Conservation (phyloP, 2,888 invertebrate species). For the Tillus elongatus region DNA sequence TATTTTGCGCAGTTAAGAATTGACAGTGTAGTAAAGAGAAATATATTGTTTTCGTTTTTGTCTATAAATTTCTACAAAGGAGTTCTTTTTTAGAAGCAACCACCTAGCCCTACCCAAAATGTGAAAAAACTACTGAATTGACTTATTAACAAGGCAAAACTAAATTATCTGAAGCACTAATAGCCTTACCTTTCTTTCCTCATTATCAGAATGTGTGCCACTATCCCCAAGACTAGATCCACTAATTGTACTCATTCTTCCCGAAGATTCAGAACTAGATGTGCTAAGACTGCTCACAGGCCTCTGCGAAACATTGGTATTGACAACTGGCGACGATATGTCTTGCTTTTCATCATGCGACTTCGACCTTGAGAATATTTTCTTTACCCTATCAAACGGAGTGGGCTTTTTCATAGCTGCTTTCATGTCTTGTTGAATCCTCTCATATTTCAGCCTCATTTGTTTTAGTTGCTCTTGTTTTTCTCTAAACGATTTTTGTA, state of each 20-base stretch:
- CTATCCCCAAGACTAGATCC: conserved; percentile 75
- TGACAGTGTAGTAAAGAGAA: too few species aligned
- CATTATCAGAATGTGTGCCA: conserved; percentile 76
- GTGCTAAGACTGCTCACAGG: conserved; percentile 63
- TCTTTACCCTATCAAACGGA: conserved; percentile 63
- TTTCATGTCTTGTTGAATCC: conserved; percentile 69
- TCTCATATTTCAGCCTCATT: conserved; percentile 73
- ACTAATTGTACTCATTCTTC: conserved; percentile 72
- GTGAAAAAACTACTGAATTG: too few species aligned
- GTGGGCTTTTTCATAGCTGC: conserved; percentile 67
- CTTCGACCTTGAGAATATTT: conserved; percentile 23
- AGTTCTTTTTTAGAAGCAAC: too few species aligned
- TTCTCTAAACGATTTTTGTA: conserved; percentile 75
- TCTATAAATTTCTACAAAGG: too few species aligned
- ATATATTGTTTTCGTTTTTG: too few species aligned
- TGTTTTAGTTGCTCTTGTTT: conserved; percentile 74
- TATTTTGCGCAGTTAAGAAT: too few species aligned
- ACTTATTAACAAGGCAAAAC: too few species aligned
- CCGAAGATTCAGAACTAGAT: conserved; percentile 66
- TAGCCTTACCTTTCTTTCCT: conserved; percentile 53
- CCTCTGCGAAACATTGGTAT: conserved; percentile 37
- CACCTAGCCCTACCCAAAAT: too few species aligned
- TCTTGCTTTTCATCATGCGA: conserved; percentile 22
- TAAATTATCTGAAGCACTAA: too few species aligned
- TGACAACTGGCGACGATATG: conserved; percentile 18